phyloP scores from a whole-genome alignment of 2,888 invertebrate genomes.

The Tortricodes alternella region DNA sequence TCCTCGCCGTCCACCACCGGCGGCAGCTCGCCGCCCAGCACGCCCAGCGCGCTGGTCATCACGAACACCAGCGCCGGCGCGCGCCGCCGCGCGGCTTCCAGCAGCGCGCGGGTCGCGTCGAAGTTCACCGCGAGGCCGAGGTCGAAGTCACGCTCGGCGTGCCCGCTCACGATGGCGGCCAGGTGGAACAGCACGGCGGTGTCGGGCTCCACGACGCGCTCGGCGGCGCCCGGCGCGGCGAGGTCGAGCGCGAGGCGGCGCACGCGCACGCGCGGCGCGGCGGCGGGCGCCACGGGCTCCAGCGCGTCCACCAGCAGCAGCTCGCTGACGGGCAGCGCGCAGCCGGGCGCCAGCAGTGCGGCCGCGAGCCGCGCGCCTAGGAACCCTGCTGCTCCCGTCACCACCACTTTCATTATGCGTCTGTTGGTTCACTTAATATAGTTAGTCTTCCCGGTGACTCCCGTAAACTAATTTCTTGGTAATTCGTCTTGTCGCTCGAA shows the following conservation, averaged over 20 bases:
- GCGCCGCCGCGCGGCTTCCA: slow-evolving; percentile 54
- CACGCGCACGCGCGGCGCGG: slow-evolving; percentile 43
- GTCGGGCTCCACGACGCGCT: slow-evolving; percentile 43
- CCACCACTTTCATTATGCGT: slow-evolving; percentile 59
- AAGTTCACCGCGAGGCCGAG: slow-evolving; percentile 65
- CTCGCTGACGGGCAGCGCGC: slow-evolving; percentile 44
- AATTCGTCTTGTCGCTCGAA: not conserved
- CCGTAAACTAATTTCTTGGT: not conserved
- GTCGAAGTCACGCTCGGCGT: slow-evolving; percentile 67
- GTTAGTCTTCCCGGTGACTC: not conserved
- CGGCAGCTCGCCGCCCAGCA: slow-evolving; percentile 61
- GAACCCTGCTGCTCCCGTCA: slow-evolving; percentile 67
- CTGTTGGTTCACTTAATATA: not conserved
- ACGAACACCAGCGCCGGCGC: slow-evolving; percentile 52
- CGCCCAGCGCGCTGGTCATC: slow-evolving; percentile 62
- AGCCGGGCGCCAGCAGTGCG: slow-evolving; percentile 40
- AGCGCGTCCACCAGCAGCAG: slow-evolving; percentile 48
- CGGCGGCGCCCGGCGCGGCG: slow-evolving; percentile 45
- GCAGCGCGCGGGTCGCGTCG: slow-evolving; percentile 62
- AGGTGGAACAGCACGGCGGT: slow-evolving; percentile 61
- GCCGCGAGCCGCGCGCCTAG: slow-evolving; percentile 55
- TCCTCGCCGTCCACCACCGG: slow-evolving; percentile 49
- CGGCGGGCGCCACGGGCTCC: slow-evolving; percentile 30
- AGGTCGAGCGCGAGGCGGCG: slow-evolving; percentile 44
- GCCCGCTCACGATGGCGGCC: slow-evolving; percentile 70